Base-by-base conservation (phyloP, 2,113 vertebrate genomes). In the Catharus minimus region DNA sequence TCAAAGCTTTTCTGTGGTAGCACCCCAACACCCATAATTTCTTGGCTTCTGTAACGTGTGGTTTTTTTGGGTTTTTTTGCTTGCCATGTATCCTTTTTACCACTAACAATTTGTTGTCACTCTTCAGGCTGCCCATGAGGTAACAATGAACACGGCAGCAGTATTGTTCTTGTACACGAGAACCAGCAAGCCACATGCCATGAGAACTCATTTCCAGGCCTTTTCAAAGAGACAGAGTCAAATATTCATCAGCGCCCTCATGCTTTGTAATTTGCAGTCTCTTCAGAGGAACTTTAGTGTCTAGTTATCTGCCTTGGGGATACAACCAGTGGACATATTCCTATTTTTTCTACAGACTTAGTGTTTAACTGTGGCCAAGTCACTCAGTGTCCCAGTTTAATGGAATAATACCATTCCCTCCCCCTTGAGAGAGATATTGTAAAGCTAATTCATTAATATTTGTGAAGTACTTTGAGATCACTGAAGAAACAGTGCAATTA, bases 81-180 rank as follows among this genome's bases (percentile, higher is more conserved):
- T 68, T 76, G 30, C 71, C 36, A 47, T 50, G 12, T 68, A 61
- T 90, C 32, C 62, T 71, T 78, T 68, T 61, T 68, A 19, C 50
- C 66, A 58, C 89, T 90, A 87, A 52, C 58, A 73, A 64, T 87
- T 95, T 95, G 86, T 89, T 78, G 69, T 84, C 62, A 19, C 71
- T 79, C 52, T 80, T 77, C 62, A 85, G 71, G 75, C 77, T 85
- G 67, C 60, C 79, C 58, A 58, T 79, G 78, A 93, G 92, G 58
- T 90, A 66, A 84, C 71, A 95, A 79, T 62, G 58, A 93, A 71
- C 56, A 66, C 6, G 11, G 56, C 72, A 95, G 68, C 57, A 74
- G 47, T 5, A 1, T 86, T 90, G 49, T 65, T 89, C 66, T 69
- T 81, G 24, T 39, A 23, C 55, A 73, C 65, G 77, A 80, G 83